Percentiles rank a stretch among this genome's conserved stretches.
These are phyloP conservation scores for Diaphora mendica DNA, from an alignment of 2,888 invertebrate genomes.

Conservation along the genomic window DNA sequence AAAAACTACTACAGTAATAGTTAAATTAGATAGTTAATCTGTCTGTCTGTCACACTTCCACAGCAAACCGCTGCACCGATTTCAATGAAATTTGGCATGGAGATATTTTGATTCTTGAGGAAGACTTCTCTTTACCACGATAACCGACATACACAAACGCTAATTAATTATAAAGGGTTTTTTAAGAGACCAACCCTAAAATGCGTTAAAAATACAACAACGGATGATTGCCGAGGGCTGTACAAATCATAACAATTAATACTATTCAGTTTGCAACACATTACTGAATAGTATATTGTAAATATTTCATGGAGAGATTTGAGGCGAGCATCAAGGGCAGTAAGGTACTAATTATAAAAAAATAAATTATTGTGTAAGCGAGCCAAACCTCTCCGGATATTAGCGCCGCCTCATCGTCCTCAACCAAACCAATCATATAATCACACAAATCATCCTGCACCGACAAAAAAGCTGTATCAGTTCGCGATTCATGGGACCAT, in stretches of 20 bases:
- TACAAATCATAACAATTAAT: conserved; percentile 25
- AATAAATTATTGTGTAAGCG: conserved; percentile 50
- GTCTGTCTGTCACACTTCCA: not conserved
- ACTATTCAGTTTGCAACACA: conserved; percentile 39
- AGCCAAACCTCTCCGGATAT: conserved; percentile 83
- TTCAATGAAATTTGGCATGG: no score
- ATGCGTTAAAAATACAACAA: conserved; percentile 43
- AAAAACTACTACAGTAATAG: no score
- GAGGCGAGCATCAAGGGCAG: conserved; percentile 59
- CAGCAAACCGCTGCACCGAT: no score
- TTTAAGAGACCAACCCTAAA: conserved; percentile 16
- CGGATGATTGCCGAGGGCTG: conserved; percentile 45
- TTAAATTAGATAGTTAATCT: no score
- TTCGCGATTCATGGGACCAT: conserved; percentile 16
- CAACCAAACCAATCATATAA: conserved; percentile 86
- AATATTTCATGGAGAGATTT: conserved; percentile 50
- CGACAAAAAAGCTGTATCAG: conserved; percentile 76
- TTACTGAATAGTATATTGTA: conserved; percentile 24
- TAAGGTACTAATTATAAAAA: conserved; percentile 55
- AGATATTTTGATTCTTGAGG: no score
- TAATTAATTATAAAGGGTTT: not conserved
- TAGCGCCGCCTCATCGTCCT: conserved; percentile 85
- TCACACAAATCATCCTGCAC: conserved; percentile 86
- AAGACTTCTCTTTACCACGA: no score
- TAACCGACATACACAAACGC: no score